Conservation (phyloP, 1,140 invertebrate genomes). For the Hormaphis cornu region DNA sequence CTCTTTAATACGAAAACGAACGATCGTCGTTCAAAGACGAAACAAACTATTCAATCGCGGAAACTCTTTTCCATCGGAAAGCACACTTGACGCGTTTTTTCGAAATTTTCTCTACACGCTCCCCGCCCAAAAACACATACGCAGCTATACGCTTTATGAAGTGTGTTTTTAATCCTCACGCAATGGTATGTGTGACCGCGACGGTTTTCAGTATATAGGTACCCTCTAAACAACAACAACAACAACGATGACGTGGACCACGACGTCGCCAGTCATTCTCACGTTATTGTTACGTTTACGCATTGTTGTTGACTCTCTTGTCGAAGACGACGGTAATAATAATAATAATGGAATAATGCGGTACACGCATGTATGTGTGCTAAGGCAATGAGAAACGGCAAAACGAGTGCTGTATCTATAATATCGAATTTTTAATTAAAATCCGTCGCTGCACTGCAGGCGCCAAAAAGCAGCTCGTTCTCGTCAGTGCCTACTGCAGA, state of each 20-base stretch:
- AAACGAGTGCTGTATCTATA: neutral
- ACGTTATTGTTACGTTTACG: slow-evolving; percentile 25
- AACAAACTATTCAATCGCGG: neutral
- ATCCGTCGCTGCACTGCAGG: slow-evolving; percentile 5
- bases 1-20: too few relatives aligned
- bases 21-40: too few relatives aligned
- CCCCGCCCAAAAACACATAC: neutral
- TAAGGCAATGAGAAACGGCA: neutral
- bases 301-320: slow-evolving; percentile 8
- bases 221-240: slow-evolving; percentile 7
- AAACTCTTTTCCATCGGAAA: neutral
- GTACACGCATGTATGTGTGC: too few relatives aligned
- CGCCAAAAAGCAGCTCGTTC: slow-evolving; percentile 12
- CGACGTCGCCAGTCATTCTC: slow-evolving; percentile 24
- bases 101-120: neutral
- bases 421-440: slow-evolving; percentile 29
- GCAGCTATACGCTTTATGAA: neutral
- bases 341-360: slow-evolving; percentile 24
- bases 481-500: neutral
- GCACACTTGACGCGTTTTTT: neutral
- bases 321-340: neutral
- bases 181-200: slow-evolving; percentile 27
- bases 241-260: neutral
- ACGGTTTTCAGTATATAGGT: slow-evolving; percentile 21
- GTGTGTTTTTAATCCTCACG: neutral